Evolutionary conservation across 2,113 vertebrate species (phyloP).

Genomic region (Columbina picui): DNA sequence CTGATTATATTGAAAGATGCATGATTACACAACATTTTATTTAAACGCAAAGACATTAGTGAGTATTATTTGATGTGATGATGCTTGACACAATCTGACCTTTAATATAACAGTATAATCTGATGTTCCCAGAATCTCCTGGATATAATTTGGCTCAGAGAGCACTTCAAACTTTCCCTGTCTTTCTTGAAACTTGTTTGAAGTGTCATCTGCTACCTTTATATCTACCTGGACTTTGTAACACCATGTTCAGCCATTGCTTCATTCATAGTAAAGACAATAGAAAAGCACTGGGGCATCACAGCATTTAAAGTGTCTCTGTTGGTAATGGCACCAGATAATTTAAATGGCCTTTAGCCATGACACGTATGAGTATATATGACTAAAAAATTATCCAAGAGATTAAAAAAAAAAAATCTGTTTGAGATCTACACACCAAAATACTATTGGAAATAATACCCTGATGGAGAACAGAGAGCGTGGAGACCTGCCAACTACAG

Average conservation of each 20-base stretch:
- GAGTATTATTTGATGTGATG: neutral
- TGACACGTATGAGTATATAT: neutral
- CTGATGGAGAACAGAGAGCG: neutral
- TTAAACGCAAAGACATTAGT: neutral
- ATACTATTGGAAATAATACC: neutral
- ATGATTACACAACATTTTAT: neutral
- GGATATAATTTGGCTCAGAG: neutral
- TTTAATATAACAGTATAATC: neutral
- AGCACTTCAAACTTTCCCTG: neutral
- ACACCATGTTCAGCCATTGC: neutral
- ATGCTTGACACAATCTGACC: rapidly evolving
- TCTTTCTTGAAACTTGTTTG: neutral
- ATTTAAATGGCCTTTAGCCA: neutral
- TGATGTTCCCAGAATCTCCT: neutral
- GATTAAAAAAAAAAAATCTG: neutral
- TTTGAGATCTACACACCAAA: neutral
- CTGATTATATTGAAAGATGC: neutral
- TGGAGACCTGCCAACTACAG: neutral
- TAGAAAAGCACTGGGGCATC: neutral
- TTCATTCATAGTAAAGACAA: neutral
- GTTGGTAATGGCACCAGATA: neutral
- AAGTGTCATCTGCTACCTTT: neutral
- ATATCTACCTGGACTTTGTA: neutral
- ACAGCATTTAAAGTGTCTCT: neutral
- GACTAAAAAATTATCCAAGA: neutral